Percentiles rank a stretch among this genome's conserved stretches.
These are phyloP conservation scores for Mus caroli DNA, from an alignment of 2,797 vertebrate species.

Conservation along the genomic window DNA sequence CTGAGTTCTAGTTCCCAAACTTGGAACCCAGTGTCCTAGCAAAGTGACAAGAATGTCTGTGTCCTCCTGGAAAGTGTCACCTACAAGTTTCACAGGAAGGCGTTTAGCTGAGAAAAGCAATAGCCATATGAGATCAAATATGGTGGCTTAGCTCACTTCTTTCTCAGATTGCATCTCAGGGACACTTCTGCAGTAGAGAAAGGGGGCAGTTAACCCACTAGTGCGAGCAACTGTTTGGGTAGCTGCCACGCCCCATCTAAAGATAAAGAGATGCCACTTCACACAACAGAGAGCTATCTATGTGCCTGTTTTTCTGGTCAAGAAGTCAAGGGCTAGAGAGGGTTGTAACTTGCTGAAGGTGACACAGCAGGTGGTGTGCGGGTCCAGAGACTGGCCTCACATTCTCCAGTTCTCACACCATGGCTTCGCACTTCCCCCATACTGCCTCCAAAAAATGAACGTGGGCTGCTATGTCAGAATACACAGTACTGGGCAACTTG, in stretches of 20 bases:
- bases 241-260: neutral
- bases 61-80: neutral
- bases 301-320: neutral
- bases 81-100: neutral
- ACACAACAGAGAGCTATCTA: neutral
- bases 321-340: neutral
- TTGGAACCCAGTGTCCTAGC: neutral
- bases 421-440: too few species aligned
- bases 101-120: accelerated
- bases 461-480: neutral
- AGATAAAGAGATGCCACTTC: neutral
- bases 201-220: neutral
- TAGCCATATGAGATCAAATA: neutral
- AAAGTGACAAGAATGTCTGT: neutral
- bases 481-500: too few species aligned
- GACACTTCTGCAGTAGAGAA: too few species aligned
- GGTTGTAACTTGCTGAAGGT: neutral
- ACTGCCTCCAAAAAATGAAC: too few species aligned
- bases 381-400: neutral
- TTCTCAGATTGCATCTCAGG: neutral
- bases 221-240: neutral
- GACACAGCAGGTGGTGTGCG: neutral
- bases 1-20: neutral
- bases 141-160: neutral
- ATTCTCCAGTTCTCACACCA: neutral